Evolutionary conservation across 2,113 vertebrate genomes (phyloP), one percentile per base, ranked within the genome.

Genomic region (Hippocampus guttulatus): DNA sequence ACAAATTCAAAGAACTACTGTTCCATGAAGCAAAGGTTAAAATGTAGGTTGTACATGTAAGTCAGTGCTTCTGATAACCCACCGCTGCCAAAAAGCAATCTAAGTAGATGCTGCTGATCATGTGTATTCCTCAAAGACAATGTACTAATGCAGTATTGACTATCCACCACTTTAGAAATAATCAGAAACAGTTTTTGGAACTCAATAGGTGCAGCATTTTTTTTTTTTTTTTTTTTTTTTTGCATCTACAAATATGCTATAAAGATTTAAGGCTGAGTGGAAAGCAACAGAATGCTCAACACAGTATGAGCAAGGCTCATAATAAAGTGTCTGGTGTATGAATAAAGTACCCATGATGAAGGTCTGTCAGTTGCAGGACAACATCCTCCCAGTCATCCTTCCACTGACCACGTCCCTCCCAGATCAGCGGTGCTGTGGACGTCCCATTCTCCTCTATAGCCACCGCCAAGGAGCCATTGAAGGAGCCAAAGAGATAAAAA

Each of bases 391-490:
- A 96, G 73, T 84, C 78, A 16, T 95, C 93, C 0, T 81, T 86
- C 89, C 88, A 91, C 45, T 86, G 90, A 40, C 91, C 91, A 41
- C 85, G 73, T 64, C 87, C 90, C 78, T 95, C 88, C 94, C 94
- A 95, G 30, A 94, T 49, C 43, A 91, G 81, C 9, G 79, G 70
- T 3, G 76, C 47, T 0, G 49, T 3, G 15, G 41, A 20, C 11
- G 80, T 87, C 18, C 80, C 81, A 10, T 81, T 90, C 54, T 94
- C 92, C 73, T 93, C 92, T 67, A 93, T 75, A 25, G 88, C 90
- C 75, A 95, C 88, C 66, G 89, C 81, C 73, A 96, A 38, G 0
- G 94, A 94, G n/a, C 94, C 94, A 51, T 94, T 95, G 80, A 94
- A 94, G 74, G 68, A 73, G 15, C 95, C 94, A 73, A 87, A 91